phyloP scores from a whole-genome alignment of 2,888 invertebrate species.

The Geotrupes spiniger region DNA sequence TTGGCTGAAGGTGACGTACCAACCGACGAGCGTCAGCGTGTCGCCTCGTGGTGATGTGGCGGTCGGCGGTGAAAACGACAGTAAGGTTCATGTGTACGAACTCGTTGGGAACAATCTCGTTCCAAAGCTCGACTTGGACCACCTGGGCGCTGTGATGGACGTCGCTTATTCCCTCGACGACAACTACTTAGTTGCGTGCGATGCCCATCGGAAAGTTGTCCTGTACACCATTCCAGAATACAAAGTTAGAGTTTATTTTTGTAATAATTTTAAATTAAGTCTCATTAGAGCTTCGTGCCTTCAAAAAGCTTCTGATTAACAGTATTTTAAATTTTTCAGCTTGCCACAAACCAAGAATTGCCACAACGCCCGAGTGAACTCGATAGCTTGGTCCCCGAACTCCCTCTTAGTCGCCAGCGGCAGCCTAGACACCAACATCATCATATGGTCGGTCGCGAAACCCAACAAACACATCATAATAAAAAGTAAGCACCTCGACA shows the following conservation, averaged over 20 bases:
- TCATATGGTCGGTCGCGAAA: constrained; percentile 85
- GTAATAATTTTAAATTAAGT: not conserved
- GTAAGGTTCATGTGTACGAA: constrained; percentile 54
- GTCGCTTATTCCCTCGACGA: constrained; percentile 88
- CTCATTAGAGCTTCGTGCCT: not conserved
- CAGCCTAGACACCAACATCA: constrained; percentile 89
- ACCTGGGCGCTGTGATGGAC: constrained; percentile 83
- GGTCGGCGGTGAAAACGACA: constrained; percentile 70
- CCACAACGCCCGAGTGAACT: constrained; percentile 92
- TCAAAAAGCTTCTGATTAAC: no score
- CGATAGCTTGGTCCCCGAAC: constrained; percentile 88
- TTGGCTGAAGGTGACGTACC: constrained; percentile 74
- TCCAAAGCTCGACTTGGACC: constrained; percentile 65
- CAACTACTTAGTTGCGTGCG: constrained; percentile 82
- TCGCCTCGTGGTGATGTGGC: constrained; percentile 79
- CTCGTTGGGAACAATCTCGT: constrained; percentile 52
- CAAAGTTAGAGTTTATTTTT: constrained; percentile 72
- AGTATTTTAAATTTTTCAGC: constrained; percentile 8
- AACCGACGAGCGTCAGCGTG: constrained; percentile 81
- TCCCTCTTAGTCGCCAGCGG: constrained; percentile 87
- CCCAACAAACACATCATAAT: constrained; percentile 85
- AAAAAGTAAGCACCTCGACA: constrained; percentile 68
- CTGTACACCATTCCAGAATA: constrained; percentile 78
- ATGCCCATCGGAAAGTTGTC: constrained; percentile 85
- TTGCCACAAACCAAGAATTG: constrained; percentile 70